Evolutionary conservation across 2,888 invertebrate genomes (phyloP).

Genomic region (Cheilosia impressa): DNA sequence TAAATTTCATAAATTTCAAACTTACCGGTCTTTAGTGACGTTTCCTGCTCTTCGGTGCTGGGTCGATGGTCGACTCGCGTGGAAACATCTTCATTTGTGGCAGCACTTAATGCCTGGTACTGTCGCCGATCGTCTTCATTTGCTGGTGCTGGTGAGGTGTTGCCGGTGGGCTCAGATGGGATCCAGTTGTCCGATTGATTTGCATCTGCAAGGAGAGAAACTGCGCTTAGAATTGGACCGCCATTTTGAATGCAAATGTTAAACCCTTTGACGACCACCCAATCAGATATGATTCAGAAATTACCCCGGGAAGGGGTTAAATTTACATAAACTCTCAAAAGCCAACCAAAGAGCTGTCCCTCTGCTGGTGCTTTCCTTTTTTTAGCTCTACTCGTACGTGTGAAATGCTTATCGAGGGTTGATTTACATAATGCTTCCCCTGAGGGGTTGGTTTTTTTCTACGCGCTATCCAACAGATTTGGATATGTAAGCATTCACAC

Average conservation of each 20-base stretch:
- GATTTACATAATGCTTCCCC: conserved; percentile 76
- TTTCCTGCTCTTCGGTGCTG: conserved; percentile 21
- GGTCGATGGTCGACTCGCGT: conserved; percentile 30
- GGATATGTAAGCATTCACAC: conserved; percentile 47
- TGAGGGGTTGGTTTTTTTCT: conserved; percentile 76
- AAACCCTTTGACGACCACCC: conserved; percentile 55
- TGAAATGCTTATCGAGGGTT: conserved; percentile 70
- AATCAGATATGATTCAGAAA: conserved; percentile 51
- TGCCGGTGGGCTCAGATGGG: conserved; percentile 5
- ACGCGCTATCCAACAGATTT: conserved; percentile 67
- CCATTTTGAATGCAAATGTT: conserved; percentile 52
- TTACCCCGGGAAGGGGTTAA: conserved; percentile 69
- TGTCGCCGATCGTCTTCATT: conserved; percentile 27
- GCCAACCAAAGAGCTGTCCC: conserved; percentile 31
- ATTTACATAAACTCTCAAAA: conserved; percentile 71
- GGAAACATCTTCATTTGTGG: conserved; percentile 45
- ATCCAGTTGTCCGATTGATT: conserved; percentile 43
- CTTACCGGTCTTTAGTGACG: conserved; percentile 44
- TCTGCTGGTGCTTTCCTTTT: neutral
- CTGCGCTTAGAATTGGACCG: neutral
- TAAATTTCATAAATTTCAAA: conserved; percentile 4
- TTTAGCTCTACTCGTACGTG: conserved; percentile 33
- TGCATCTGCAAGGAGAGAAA: conserved; percentile 42
- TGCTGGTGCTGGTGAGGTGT: neutral
- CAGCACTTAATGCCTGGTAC: conserved; percentile 9